Conservation (phyloP, 2,888 invertebrate genomes). For the Villa cingulata region DNA sequence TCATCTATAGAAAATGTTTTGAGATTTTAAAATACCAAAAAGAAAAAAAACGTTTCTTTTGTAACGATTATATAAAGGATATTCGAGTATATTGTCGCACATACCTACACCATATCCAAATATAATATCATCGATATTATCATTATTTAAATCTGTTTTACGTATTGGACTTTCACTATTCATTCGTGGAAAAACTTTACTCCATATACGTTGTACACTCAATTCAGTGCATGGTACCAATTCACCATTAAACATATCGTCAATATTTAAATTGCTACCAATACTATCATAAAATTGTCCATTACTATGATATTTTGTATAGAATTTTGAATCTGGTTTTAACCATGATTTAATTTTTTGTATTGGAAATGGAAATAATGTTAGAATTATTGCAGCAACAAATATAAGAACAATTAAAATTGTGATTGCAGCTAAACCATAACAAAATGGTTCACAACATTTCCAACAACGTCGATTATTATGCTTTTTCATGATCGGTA, state of each 20-base stretch:
- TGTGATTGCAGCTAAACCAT: slow-evolving; percentile 45
- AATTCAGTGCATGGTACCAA: slow-evolving; percentile 35
- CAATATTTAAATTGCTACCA: slow-evolving; percentile 6
- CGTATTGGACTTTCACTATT: slow-evolving; percentile 61
- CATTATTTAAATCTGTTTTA: slow-evolving; percentile 55
- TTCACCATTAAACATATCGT: slow-evolving; percentile 26
- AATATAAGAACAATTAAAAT: slow-evolving; percentile 47
- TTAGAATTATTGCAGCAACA: slow-evolving; percentile 48
- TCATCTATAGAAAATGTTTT: slow-evolving; percentile 25
- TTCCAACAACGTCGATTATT: slow-evolving; percentile 41
- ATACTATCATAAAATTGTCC: too few relatives aligned
- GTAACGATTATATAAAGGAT: too few relatives aligned
- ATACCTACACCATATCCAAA: slow-evolving; percentile 65
- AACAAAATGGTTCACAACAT: slow-evolving; percentile 52
- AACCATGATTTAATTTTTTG: slow-evolving; percentile 48
- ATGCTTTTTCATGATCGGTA: slow-evolving; percentile 40
- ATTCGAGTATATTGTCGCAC: slow-evolving; percentile 1
- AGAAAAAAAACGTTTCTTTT: too few relatives aligned
- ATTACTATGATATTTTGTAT: neutral
- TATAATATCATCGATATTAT: slow-evolving; percentile 56
- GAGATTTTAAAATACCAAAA: too few relatives aligned
- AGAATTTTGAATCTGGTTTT: slow-evolving; percentile 14
- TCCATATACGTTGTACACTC: slow-evolving; percentile 45
- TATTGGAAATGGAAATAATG: slow-evolving; percentile 50
- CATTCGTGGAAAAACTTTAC: slow-evolving; percentile 50